Evolutionary conservation across 2,797 vertebrate species (phyloP).

Genomic region (Sternotherus odoratus): DNA sequence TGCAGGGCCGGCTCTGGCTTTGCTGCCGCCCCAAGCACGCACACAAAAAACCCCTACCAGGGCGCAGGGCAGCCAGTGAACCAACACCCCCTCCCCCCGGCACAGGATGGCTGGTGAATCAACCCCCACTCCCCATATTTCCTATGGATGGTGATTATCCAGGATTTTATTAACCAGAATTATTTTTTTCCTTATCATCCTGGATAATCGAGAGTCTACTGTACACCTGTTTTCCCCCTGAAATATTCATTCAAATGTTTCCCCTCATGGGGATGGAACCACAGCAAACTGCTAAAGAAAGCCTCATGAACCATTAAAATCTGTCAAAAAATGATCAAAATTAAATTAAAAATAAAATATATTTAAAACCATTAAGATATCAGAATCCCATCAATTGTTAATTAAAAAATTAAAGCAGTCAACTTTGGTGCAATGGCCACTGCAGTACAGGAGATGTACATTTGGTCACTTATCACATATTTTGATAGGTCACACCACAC

Average conservation of each 20-base stretch:
- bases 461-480: background rate
- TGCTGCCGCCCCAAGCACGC: too few species aligned
- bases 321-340: background rate
- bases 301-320: background rate
- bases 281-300: background rate
- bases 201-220: too few species aligned
- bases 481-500: background rate
- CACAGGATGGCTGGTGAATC: too few species aligned
- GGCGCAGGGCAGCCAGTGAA: too few species aligned
- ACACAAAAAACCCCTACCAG: too few species aligned
- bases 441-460: background rate
- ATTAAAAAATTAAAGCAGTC: constrained; percentile 1
- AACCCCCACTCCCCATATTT: too few species aligned
- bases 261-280: background rate
- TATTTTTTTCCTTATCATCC: too few species aligned
- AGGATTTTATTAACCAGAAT: too few species aligned
- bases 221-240: accelerated
- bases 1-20: too few species aligned
- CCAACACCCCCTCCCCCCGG: too few species aligned
- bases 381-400: constrained; percentile 14
- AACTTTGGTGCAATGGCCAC: accelerated
- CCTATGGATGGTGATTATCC: too few species aligned
- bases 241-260: constrained; percentile 4
- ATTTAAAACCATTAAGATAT: background rate
- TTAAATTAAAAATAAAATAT: constrained; percentile 14